Percentiles rank a stretch among this genome's conserved stretches.
Evolutionary conservation across 2,797 vertebrate genomes (phyloP).

Genomic region (Poeciliopsis gracilis): DNA sequence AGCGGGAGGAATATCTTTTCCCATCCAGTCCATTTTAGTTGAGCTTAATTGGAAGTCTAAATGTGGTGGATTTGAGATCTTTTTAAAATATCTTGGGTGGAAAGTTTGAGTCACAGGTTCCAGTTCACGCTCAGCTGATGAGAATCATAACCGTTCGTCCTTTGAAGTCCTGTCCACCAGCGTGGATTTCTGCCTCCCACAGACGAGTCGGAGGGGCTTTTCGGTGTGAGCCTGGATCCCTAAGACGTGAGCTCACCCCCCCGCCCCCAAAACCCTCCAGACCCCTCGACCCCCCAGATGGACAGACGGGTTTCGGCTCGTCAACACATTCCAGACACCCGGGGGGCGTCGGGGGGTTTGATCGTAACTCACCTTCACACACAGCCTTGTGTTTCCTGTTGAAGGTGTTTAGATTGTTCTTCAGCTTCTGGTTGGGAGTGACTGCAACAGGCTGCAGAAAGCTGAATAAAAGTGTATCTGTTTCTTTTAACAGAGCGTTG

Average conservation of each 20-base stretch:
- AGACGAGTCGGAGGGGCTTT: neutral
- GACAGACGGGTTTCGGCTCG: conserved; percentile 58
- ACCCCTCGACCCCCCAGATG: conserved; percentile 19
- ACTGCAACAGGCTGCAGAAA: neutral
- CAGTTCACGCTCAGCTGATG: conserved; percentile 24
- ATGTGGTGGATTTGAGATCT: conserved; percentile 30
- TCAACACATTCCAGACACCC: conserved; percentile 25
- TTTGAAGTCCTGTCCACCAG: neutral
- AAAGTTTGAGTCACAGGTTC: conserved; percentile 31
- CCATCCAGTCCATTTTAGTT: conserved; percentile 37
- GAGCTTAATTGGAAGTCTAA: conserved; percentile 50
- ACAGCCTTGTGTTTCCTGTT: conserved; percentile 13
- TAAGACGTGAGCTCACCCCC: conserved; percentile 18
- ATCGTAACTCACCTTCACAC: conserved; percentile 34
- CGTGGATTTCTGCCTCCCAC: neutral
- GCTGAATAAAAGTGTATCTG: neutral
- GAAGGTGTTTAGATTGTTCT: conserved; percentile 3
- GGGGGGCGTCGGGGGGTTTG: conserved; percentile 30
- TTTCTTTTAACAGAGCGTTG: neutral
- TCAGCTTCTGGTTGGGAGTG: conserved; percentile 1
- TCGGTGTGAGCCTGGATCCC: conserved; percentile 19
- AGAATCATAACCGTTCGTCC: conserved; percentile 18
- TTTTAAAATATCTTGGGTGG: neutral
- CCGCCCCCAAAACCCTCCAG: conserved; percentile 12
- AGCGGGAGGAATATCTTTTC: neutral